Evolutionary conservation across 2,888 invertebrate species (phyloP), one percentile per base, ranked within the genome.

Genomic region (Eristalis intricaria): DNA sequence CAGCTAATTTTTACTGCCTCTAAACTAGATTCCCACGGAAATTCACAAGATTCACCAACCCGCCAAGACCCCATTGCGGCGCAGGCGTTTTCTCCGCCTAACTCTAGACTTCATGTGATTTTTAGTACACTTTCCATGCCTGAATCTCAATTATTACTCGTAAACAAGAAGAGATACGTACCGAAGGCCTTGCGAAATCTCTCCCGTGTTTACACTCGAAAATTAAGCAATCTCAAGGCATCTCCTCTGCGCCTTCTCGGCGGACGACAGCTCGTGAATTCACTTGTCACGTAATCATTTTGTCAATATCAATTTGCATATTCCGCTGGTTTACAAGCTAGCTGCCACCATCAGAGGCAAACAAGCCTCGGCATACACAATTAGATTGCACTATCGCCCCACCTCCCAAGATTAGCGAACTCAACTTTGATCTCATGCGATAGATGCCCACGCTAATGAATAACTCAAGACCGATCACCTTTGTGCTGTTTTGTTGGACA

Each of bases 351-450:
- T n/a, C 50, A n/a, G 50, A 11, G 8, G 38, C 43, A 70, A 35
- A 74, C 29, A 68, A 38, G 75, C 58, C 66, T 75, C 38, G 40
- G 64, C 69, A 81, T 70, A 19, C 43, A 13, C 64, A 76, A 70
- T 23, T 43, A 65, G 43, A 29, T 19, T 74, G 66, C 73, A 56
- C n/a, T 58, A 22, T 65, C 38, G 13, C 38, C 13, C 38, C 38
- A 11, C 38, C 50, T 50, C 19, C 7, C 19, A 8, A 19, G 50
- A 19, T 19, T 11, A 56, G 1, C 38, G 32, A 10, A 75, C 40
- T 74, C 73, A 10, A 69, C 73, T 84, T 69, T 74, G 63, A 74
- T 74, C 56, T 22, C 60, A 13, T 19, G 58, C 68, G 50, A 50
- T 50, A 8, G 19, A 50, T 19, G 19, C 50, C 50, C 50, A 50